Evolutionary conservation across 2,797 vertebrate genomes (phyloP), one percentile per base, ranked within the genome.

Genomic region (Denticeps clupeoides): DNA sequence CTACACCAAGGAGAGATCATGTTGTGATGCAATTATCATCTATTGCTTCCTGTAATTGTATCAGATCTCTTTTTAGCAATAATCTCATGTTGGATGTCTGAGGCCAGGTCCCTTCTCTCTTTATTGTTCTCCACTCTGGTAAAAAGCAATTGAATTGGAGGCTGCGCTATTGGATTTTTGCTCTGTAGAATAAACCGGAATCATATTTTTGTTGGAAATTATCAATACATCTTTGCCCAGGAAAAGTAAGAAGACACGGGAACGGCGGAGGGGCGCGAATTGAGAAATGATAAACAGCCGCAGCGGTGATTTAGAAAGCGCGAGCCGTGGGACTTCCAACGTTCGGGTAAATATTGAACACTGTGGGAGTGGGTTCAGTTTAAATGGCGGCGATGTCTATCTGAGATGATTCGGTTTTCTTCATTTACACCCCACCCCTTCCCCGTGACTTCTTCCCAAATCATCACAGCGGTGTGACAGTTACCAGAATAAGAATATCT

Each of bases 51-150:
- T 80, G 80, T 90, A 90, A 92, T 91, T 82, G 73, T 80, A 89
- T 93, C 89, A 90, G 82, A 84, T 84, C 82, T 82, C 85, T 78
- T 79, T 89, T 89, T 89, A 91, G 91, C 87, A 88, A 80, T 87
- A 85, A 88, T 86, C 83, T 84, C 83, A 82, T 86, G 84, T 86
- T 75, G 70, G 86, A 83, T 80, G 86, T 90, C 89, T 91, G 82
- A 87, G 84, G 73, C 74, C 67, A 79, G 79, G 83, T 82, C 82
- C 85, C 87, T 80, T 74, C 76, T 67, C 85, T 87, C 88, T 93
- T 91, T 93, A 97, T 95, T 94, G 91, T 91, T 93, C 88, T 89
- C 85, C 82, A 87, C 89, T 95, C 85, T 79, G 73, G 88, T 88
- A 90, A 88, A 79, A 90, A 84, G 78, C 86, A 94, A 97, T 98